phyloP scores from a whole-genome alignment of 2,113 vertebrate species.

The Chamaetylas fuelleborni region DNA sequence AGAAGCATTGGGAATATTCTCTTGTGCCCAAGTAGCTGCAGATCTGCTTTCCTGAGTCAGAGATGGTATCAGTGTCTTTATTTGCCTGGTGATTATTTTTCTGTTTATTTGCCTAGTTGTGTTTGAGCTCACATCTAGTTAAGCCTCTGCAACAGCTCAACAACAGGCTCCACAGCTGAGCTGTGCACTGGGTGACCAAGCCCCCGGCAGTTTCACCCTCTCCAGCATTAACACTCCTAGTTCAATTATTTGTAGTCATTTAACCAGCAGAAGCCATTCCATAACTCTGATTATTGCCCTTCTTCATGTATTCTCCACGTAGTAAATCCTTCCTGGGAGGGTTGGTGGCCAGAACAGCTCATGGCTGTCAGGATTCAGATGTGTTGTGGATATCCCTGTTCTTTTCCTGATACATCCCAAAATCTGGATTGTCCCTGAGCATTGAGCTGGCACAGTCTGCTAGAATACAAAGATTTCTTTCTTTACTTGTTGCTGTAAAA shows the following conservation, averaged over 20 bases:
- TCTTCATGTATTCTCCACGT: neutral
- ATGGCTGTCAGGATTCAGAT: neutral
- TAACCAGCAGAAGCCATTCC: neutral
- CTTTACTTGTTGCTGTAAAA: neutral
- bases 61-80: neutral
- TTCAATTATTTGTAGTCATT: neutral
- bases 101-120: neutral
- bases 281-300: neutral
- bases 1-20: neutral
- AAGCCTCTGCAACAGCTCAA: neutral
- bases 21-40: neutral
- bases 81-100: neutral
- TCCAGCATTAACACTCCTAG: neutral
- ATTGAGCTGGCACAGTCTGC: neutral
- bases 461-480: neutral
- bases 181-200: neutral
- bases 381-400: neutral
- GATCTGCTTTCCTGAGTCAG: neutral
- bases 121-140: neutral
- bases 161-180: neutral
- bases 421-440: neutral
- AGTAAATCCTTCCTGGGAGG: neutral
- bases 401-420: neutral
- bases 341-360: neutral
- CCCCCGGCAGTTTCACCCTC: neutral